Evolutionary conservation across 2,113 vertebrate species (phyloP).

Genomic region (Macquaria australasica): DNA sequence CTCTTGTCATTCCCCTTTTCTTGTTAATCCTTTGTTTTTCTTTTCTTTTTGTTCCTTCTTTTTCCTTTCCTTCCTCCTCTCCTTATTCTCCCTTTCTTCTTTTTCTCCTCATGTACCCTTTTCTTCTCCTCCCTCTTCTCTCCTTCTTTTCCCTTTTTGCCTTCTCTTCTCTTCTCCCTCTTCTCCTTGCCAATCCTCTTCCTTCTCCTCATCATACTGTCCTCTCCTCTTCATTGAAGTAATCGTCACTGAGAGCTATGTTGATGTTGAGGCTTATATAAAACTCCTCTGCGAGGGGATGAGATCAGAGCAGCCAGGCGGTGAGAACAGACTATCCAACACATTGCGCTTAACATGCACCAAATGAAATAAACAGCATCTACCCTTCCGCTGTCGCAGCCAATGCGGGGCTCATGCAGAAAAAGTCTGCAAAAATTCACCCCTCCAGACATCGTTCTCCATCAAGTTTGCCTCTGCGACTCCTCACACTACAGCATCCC

Average conservation of each 20-base stretch:
- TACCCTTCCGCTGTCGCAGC: constrained; percentile 15
- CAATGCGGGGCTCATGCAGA: constrained; percentile 10
- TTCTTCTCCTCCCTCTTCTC: background rate
- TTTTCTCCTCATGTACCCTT: background rate
- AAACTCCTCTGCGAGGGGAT: constrained; percentile 56
- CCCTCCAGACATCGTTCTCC: constrained; percentile 25
- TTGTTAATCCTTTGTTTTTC: background rate
- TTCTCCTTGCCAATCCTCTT: background rate
- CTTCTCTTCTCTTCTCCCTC: background rate
- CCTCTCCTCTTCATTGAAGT: constrained; percentile 38
- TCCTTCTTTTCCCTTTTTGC: too few relatives aligned
- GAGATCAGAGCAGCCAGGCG: constrained; percentile 69
- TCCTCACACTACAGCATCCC: background rate
- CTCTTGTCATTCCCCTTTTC: background rate
- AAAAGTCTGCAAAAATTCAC: constrained; percentile 10
- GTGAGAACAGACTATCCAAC: constrained; percentile 61
- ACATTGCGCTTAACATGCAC: constrained; percentile 62
- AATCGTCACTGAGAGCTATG: constrained; percentile 53
- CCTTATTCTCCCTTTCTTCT: too few relatives aligned
- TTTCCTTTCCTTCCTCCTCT: background rate
- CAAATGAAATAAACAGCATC: constrained; percentile 58
- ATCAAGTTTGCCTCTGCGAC: constrained; percentile 15
- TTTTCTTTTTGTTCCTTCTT: background rate
- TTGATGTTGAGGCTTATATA: constrained; percentile 64
- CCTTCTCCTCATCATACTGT: background rate